phyloP scores from a whole-genome alignment of 2,888 invertebrate genomes.

The Eudasyphora cyanicolor region DNA sequence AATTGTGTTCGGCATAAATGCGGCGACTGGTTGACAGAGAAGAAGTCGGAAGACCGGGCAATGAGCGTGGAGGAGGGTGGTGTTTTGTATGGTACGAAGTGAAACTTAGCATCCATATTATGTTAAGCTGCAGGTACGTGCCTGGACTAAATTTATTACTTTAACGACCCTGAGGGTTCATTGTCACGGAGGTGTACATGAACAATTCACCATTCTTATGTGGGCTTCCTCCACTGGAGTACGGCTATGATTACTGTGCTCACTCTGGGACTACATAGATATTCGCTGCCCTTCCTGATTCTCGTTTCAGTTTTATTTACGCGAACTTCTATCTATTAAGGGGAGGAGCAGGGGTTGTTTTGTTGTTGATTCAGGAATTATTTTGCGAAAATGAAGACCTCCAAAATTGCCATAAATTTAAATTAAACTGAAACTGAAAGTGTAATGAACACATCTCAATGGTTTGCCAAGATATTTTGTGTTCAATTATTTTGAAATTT shows the following conservation, averaged over 20 bases:
- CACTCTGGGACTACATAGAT: no score
- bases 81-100: conserved; percentile 18
- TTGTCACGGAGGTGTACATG: conserved; percentile 59
- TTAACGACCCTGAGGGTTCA: conserved; percentile 67
- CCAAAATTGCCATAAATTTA: conserved; percentile 55
- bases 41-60: no score
- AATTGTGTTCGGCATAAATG: background rate
- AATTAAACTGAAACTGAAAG: conserved; percentile 42
- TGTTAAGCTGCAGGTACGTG: conserved; percentile 77
- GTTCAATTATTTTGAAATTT: background rate
- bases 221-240: background rate
- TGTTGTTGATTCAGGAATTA: background rate
- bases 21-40: no score
- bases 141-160: conserved; percentile 78
- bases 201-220: background rate
- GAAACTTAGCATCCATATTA: conserved; percentile 66
- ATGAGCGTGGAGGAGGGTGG: background rate
- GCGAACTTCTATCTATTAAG: background rate
- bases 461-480: background rate
- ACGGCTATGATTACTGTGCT: background rate
- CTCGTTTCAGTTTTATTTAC: conserved; percentile 34
- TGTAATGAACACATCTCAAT: background rate
- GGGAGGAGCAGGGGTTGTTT: background rate
- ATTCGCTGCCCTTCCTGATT: background rate
- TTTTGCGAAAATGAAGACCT: conserved; percentile 38